Evolutionary conservation across 2,888 invertebrate species (phyloP).

Genomic region (Blera fallax): DNA sequence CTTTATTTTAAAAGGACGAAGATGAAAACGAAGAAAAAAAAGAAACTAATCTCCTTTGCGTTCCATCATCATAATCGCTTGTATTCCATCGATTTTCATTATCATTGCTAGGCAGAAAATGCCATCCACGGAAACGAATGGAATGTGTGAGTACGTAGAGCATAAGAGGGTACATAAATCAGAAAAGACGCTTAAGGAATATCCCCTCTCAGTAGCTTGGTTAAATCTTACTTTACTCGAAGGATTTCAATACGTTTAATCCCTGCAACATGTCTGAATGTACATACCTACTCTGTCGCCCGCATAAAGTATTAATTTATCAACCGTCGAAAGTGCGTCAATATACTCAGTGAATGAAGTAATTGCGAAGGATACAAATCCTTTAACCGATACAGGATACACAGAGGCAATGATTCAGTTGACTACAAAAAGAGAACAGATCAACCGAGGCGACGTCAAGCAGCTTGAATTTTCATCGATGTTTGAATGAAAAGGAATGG

Average conservation of each 20-base stretch:
- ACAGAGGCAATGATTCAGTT: neutral
- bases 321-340: slow-evolving; percentile 9
- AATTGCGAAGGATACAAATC: neutral
- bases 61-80: slow-evolving; percentile 10
- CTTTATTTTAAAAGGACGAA: slow-evolving; percentile 10
- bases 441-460: neutral
- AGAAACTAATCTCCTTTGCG: slow-evolving; percentile 8
- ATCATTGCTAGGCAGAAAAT: neutral
- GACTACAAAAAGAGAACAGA: neutral
- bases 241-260: neutral
- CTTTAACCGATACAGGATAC: neutral
- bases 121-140: neutral
- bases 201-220: neutral
- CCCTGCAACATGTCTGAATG: neutral
- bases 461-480: neutral
- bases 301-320: neutral
- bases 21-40: neutral
- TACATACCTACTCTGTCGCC: neutral
- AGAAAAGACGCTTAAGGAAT: slow-evolving; percentile 10
- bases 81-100: slow-evolving; percentile 10
- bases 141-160: neutral
- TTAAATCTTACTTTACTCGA: neutral
- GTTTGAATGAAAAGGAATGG: neutral
- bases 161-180: slow-evolving; percentile 10
- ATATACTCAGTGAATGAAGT: neutral